Evolutionary conservation across 2,888 invertebrate species (phyloP).

Genomic region (Aphodius granarius): DNA sequence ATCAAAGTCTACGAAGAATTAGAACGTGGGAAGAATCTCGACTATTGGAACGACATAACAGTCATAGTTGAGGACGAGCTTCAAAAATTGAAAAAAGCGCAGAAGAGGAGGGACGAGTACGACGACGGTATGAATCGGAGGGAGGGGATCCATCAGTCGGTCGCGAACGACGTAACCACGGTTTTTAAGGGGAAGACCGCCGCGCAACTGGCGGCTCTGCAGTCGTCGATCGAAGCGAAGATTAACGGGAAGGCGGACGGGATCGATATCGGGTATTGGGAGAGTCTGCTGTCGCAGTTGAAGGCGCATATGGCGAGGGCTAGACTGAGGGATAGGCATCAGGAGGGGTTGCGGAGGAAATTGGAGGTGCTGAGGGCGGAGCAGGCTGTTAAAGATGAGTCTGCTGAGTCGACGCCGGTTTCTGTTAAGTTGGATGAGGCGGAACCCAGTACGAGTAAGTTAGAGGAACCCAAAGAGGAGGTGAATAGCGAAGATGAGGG

Average conservation of each 20-base stretch:
- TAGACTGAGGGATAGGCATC: constrained; percentile 88
- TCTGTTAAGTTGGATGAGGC: constrained; percentile 38
- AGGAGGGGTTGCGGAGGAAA: constrained; percentile 85
- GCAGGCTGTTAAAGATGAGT: constrained; percentile 60
- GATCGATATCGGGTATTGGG: constrained; percentile 98
- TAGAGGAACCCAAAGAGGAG: constrained; percentile 42
- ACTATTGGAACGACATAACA: constrained; percentile 96
- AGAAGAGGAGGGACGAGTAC: constrained; percentile 61
- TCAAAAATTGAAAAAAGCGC: constrained; percentile 78
- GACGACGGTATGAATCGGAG: constrained; percentile 59
- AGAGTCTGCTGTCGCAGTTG: constrained; percentile 90
- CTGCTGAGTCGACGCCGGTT: constrained; percentile 55
- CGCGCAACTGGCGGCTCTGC: constrained; percentile 79
- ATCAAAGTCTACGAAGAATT: constrained; percentile 94
- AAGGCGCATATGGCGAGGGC: constrained; percentile 96
- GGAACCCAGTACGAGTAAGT: constrained; percentile 40
- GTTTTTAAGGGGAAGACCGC: constrained; percentile 95
- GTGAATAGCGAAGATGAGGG: constrained; percentile 51
- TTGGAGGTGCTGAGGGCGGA: constrained; percentile 87
- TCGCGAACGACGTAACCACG: constrained; percentile 83
- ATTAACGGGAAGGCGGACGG: constrained; percentile 83
- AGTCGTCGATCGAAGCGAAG: constrained; percentile 83
- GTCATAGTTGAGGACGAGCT: constrained; percentile 94
- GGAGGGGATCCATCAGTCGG: constrained; percentile 82
- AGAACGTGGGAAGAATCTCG: constrained; percentile 83